Evolutionary conservation across 2,113 vertebrate species (phyloP), one percentile per base, ranked within the genome.

Genomic region (Prolemur simus): DNA sequence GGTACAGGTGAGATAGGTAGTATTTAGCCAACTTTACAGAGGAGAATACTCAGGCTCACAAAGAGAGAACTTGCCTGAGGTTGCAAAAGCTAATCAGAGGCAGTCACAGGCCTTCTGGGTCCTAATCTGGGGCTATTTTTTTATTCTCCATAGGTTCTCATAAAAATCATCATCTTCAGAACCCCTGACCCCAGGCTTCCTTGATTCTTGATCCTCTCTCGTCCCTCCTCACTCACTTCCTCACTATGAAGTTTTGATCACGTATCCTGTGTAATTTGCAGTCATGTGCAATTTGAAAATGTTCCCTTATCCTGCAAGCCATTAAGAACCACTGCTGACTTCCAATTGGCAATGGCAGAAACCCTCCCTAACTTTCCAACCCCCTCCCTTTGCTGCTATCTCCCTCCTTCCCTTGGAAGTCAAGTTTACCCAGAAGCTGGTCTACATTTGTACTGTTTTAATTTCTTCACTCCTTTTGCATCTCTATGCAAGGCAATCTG

Each of bases 351-450:
- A 11, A 29, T 18, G 27, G 69, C 42, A 82, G 52, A 89, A 42
- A 32, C 8, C 4, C 1, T 34, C 37, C 52, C n/a, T n/a, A 81
- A 37, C 63, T 68, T 94, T 56, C 42, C 12, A 42, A 8, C 78
- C 32, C 9, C 60, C 49, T 11, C 34, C 11, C 17, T 83, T 52
- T 77, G 29, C 17, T 60, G n/a, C 68, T 21, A 13, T 42, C 29
- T 37, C 14, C 29, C 49, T 87, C 23, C 87, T 87, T 85, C 83
- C 56, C 73, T 58, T 77, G n/a, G 91, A 94, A 95, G 80, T 78
- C n/a, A 58, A 60, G 20, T 52, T 93, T 13, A 73, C n/a, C 32
- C 21, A 85, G 2, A n/a, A 42, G n/a, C 49, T 66, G 17, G 21
- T 74, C 80, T 84, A 21, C 32, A 29, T 69, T 56, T 42, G 45